Evolutionary conservation across 2,113 vertebrate species (phyloP).

Genomic region (Hypomesus transpacificus): DNA sequence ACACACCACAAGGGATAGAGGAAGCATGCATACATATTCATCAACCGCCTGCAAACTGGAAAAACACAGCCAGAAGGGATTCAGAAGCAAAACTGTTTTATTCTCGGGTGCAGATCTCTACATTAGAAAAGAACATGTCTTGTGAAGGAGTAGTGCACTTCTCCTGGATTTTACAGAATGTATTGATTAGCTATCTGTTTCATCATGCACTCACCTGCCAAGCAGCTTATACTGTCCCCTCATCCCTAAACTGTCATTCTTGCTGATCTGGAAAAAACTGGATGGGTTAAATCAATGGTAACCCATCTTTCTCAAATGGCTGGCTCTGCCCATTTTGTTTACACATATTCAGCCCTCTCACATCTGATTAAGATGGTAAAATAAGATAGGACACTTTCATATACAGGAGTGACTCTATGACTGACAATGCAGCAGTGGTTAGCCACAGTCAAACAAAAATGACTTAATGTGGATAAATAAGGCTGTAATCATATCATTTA

Average conservation of each 20-base stretch:
- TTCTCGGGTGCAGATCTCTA: constrained; percentile 79
- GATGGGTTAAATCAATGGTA: constrained; percentile 33
- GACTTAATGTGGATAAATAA: constrained; percentile 17
- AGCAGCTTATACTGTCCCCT: neutral
- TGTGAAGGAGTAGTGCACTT: constrained; percentile 39
- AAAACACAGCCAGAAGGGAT: constrained; percentile 54
- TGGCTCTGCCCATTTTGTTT: constrained; percentile 15
- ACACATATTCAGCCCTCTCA: constrained; percentile 27
- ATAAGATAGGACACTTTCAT: constrained; percentile 32
- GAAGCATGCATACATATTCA: constrained; percentile 43
- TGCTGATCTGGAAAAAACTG: constrained; percentile 14
- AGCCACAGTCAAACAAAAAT: constrained; percentile 27
- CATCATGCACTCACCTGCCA: neutral
- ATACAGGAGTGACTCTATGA: constrained; percentile 7
- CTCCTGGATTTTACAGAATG: constrained; percentile 54
- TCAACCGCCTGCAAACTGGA: constrained; percentile 43
- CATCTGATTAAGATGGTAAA: neutral
- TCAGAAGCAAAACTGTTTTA: constrained; percentile 69
- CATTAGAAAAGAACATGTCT: constrained; percentile 67
- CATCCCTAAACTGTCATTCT: constrained; percentile 19
- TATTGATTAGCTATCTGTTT: constrained; percentile 38
- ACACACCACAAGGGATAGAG: constrained; percentile 22
- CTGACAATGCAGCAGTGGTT: constrained; percentile 8
- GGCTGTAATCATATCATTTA: constrained; percentile 1
- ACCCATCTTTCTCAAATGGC: neutral